phyloP scores from a whole-genome alignment of 2,888 invertebrate genomes.

The Bombylius major region DNA sequence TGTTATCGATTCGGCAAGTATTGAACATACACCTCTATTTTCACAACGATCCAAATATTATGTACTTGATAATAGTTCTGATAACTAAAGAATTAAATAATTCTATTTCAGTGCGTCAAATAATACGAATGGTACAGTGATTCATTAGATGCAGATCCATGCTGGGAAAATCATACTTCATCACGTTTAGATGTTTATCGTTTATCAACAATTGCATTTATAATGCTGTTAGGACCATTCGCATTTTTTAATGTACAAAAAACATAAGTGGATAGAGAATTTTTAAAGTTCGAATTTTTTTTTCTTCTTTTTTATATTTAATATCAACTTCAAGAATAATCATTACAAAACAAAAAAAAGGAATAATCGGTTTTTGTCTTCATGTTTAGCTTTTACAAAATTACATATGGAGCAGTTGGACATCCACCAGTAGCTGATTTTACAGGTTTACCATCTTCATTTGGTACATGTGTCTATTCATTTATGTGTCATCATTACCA shows the following conservation, averaged over 20 bases:
- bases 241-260: conserved; percentile 94
- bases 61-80: conserved; percentile 48
- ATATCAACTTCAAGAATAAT: too few relatives aligned
- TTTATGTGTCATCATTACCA: conserved; percentile 99
- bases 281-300: too few relatives aligned
- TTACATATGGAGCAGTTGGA: conserved; percentile 50
- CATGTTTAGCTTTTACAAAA: conserved; percentile 52
- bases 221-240: conserved; percentile 72
- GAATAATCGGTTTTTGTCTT: background rate
- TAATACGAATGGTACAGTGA: conserved; percentile 32
- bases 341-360: background rate
- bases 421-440: conserved; percentile 56
- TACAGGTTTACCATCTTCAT: conserved; percentile 70
- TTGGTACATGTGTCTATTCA: conserved; percentile 93
- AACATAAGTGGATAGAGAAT: too few relatives aligned
- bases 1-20: conserved; percentile 13
- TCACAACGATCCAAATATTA: conserved; percentile 43
- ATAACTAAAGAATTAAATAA: too few relatives aligned
- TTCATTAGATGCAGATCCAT: conserved; percentile 39
- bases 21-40: conserved; percentile 37
- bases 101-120: conserved; percentile 38
- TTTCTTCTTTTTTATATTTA: too few relatives aligned
- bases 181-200: conserved; percentile 64
- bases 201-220: conserved; percentile 61
- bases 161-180: conserved; percentile 42